phyloP scores from a whole-genome alignment of 2,797 vertebrate genomes.

The Gallinago solitaria region DNA sequence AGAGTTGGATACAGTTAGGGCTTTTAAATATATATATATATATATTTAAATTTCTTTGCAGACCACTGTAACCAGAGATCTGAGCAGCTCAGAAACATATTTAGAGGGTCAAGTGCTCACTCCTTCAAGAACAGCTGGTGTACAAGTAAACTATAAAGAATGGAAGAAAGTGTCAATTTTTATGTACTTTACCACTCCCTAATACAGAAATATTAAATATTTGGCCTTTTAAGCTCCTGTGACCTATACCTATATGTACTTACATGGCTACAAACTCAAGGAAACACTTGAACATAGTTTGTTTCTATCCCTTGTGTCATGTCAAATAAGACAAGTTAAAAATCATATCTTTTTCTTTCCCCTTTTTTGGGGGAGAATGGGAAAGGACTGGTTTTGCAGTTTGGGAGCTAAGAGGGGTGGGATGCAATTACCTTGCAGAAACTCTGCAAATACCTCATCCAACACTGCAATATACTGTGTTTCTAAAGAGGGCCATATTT shows the following conservation, averaged over 20 bases:
- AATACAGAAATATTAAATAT: not conserved
- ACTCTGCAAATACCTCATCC: not conserved
- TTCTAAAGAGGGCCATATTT: not conserved
- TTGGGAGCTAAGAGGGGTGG: not conserved
- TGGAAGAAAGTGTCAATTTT: not conserved
- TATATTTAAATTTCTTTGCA: not conserved
- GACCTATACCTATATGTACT: not conserved
- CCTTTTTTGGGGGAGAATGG: not conserved
- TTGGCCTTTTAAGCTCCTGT: not conserved
- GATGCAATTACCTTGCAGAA: not conserved
- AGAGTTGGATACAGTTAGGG: not conserved
- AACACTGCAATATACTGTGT: not conserved
- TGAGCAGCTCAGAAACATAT: not conserved
- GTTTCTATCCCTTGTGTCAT: not conserved
- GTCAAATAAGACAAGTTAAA: not conserved
- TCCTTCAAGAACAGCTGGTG: not conserved
- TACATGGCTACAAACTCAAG: not conserved
- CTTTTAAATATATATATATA: accelerated
- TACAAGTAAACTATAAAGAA: not conserved
- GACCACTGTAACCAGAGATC: not conserved
- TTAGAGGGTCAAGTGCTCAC: not conserved
- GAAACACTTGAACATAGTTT: not conserved
- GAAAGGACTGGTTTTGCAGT: not conserved
- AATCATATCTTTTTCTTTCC: not conserved
- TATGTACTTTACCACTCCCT: not conserved